A percentile compares a stretch with the other conserved stretches of the same genome.
Evolutionary conservation across 2,797 vertebrate species (phyloP).

Genomic region (Ctenosaura bakeri): DNA sequence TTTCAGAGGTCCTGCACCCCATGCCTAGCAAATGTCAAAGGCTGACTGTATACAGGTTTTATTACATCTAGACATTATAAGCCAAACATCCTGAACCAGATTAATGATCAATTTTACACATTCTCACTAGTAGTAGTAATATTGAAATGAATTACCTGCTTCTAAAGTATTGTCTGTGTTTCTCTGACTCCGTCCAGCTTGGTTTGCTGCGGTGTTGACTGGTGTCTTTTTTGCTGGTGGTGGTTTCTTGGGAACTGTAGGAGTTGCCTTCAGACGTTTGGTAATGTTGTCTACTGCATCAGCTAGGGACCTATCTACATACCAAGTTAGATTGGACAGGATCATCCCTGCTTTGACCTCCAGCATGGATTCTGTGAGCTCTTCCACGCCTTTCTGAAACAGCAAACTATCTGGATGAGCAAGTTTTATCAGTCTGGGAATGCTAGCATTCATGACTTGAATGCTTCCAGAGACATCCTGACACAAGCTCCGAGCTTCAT

Average conservation of each 20-base stretch:
- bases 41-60: not conserved
- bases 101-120: not conserved
- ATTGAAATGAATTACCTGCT: conserved; percentile 74
- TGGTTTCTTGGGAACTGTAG: conserved; percentile 74
- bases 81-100: not conserved
- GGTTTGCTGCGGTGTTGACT: conserved; percentile 60
- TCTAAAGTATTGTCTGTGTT: conserved; percentile 76
- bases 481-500: conserved; percentile 72
- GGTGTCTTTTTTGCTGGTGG: conserved; percentile 66
- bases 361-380: conserved; percentile 76
- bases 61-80: not conserved
- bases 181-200: conserved; percentile 78
- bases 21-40: too few species aligned
- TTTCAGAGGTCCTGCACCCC: too few species aligned
- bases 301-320: conserved; percentile 64
- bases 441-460: conserved; percentile 70
- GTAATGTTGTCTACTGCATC: conserved; percentile 65
- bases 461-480: conserved; percentile 65
- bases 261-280: conserved; percentile 80
- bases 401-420: conserved; percentile 71
- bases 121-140: not conserved
- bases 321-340: conserved; percentile 79
- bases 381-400: conserved; percentile 77
- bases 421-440: conserved; percentile 72
- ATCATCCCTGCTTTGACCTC: conserved; percentile 75